A percentile compares a stretch with the other conserved stretches of the same genome.
These are phyloP conservation scores for Halcyon malimbica DNA, from an alignment of 2,113 vertebrate genomes.

Conservation along the genomic window DNA sequence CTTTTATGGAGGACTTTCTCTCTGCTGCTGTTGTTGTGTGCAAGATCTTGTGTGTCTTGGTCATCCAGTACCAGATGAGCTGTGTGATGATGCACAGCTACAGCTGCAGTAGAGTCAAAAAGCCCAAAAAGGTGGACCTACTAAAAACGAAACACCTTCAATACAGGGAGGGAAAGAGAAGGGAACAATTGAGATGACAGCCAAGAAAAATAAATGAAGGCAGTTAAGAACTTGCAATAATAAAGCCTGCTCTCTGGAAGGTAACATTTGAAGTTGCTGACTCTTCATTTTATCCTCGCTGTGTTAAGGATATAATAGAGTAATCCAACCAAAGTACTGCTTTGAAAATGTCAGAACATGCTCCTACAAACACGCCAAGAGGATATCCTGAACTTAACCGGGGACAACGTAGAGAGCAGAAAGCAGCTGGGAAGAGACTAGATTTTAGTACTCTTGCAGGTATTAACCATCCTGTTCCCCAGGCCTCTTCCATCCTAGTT, in stretches of 20 bases:
- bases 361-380: not conserved
- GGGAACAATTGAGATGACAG: not conserved
- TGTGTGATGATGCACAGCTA: not conserved
- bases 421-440: not conserved
- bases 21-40: not conserved
- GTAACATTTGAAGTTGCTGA: slow-evolving; percentile 37
- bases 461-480: not conserved
- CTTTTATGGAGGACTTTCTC: not conserved
- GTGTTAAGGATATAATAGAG: not conserved
- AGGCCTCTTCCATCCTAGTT: accelerated
- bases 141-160: not conserved
- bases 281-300: not conserved
- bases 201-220: not conserved
- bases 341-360: not conserved
- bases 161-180: not conserved
- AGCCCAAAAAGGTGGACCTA: not conserved
- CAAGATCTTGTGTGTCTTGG: not conserved
- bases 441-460: not conserved
- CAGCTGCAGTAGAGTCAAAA: not conserved
- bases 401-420: not conserved
- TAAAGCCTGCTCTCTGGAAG: not conserved
- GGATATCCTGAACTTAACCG: not conserved
- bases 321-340: not conserved
- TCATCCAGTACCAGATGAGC: too few relatives aligned
- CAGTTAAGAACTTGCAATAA: not conserved